A percentile compares a stretch with the other conserved stretches of the same genome.
Evolutionary conservation across 2,888 invertebrate genomes (phyloP).

Genomic region (Mythimna lalbum): DNA sequence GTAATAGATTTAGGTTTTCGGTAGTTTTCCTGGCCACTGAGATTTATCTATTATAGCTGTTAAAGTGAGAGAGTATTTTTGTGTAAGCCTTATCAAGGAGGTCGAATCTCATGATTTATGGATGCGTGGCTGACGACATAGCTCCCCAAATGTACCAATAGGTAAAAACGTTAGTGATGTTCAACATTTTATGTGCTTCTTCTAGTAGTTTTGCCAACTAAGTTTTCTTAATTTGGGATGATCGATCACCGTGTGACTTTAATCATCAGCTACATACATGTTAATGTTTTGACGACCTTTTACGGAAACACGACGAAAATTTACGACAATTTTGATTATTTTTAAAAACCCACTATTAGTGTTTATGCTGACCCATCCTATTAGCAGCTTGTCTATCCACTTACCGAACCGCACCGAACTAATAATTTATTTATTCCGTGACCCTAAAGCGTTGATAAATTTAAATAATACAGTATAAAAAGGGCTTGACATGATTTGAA

Average conservation of each 20-base stretch:
- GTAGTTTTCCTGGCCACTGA: conserved; percentile 53
- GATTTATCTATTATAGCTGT: conserved; percentile 54
- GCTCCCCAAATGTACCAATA: background rate
- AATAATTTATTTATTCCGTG: conserved; percentile 60
- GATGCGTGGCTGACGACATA: conserved; percentile 12
- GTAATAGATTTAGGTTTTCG: conserved; percentile 71
- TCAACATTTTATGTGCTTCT: conserved; percentile 13
- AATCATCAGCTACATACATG: conserved; percentile 9
- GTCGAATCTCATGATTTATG: conserved; percentile 49
- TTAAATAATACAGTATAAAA: conserved; percentile 80
- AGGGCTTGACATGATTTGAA: conserved; percentile 76
- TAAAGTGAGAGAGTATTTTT: conserved; percentile 38
- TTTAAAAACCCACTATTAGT: background rate
- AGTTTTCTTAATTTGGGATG: conserved; percentile 32
- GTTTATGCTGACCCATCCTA: conserved; percentile 8
- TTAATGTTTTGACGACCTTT: conserved; percentile 32
- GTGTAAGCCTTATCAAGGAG: conserved; percentile 44
- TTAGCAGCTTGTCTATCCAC: conserved; percentile 24
- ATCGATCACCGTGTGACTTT: conserved; percentile 22
- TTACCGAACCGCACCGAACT: conserved; percentile 42
- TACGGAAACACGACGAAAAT: background rate
- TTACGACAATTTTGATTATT: background rate
- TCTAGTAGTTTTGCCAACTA: background rate
- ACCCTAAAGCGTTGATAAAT: conserved; percentile 75
- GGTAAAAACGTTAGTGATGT: conserved; percentile 6